Base-by-base conservation (phyloP, 2,113 vertebrate genomes). In the Arothron firmamentum region DNA sequence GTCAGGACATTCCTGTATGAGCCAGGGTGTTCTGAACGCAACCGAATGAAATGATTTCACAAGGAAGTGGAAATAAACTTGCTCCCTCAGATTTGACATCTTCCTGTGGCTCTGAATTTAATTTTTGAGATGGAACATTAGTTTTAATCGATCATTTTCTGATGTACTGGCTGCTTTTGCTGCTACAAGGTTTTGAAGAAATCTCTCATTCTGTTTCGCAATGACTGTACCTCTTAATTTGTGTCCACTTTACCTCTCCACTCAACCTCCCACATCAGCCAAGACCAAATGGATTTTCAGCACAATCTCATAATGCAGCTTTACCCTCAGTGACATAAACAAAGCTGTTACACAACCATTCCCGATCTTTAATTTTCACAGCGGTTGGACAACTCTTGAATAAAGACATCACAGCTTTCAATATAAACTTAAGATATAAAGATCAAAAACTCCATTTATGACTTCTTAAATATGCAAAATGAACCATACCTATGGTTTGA, bases 401-500 rank as follows among this genome's bases (percentile, higher is more conserved):
- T 23, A 23, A 23, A 23, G 21, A 23, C 21, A 23, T 23, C 21
- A 23, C 3, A 23, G 21, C 21, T 23, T 5, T 28, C 3, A 28
- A 7, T 5, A 28, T 28, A 28, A 3, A 28, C 6, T 7, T 28
- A 28, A 28, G 25, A 7, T 28, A 7, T 6, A 28, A 28, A 28
- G 6, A 28, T 4, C 25, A 5, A 28, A 28, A 28, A 28, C 25
- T 28, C 25, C 4, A 7, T 28, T 28, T 28, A 28, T 28, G 25
- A 28, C 25, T 28, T 28, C 5, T 6, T 28, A 7, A 28, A 28
- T 28, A 28, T 28, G 25, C 4, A 28, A 28, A 28, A 7, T 28
- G 15, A 4, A 60, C 52, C 84, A 95, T 89, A 99, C 97, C 97
- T 88, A 95, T 96, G 41, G 90, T 95, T 85, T 93, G 94, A 89